These are phyloP conservation scores for Phenganax stokvisi DNA, from an alignment of 92 coral and sea anemone species.

Conservation along the genomic window DNA sequence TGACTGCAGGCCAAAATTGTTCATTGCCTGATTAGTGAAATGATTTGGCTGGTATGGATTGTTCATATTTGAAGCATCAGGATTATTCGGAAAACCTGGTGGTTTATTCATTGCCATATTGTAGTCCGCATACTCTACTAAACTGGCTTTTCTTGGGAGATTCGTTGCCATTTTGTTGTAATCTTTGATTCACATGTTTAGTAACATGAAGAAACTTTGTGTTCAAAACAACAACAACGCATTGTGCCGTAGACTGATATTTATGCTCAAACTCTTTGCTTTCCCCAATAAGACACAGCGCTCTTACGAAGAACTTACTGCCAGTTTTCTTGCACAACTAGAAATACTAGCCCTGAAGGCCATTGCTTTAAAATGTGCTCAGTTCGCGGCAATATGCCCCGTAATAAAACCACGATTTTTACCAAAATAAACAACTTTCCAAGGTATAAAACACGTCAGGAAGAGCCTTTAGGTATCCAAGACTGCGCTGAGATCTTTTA, in stretches of 20 bases:
- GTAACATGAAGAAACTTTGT: not conserved
- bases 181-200: conserved; percentile 25
- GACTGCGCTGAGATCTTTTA: not conserved
- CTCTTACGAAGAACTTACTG: not conserved
- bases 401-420: not conserved
- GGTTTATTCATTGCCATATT: not conserved
- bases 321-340: conserved; percentile 3
- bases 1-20: conserved; percentile 7
- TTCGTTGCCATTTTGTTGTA: conserved; percentile 34
- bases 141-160: conserved; percentile 10
- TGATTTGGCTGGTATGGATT: conserved; percentile 12
- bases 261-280: not conserved
- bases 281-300: not conserved
- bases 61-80: conserved; percentile 4
- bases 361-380: conserved; percentile 23
- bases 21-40: conserved; percentile 10
- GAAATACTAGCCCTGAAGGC: conserved; percentile 10
- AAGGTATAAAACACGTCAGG: not conserved
- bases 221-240: not conserved
- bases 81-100: not conserved
- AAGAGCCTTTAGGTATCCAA: not conserved
- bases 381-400: conserved; percentile 3
- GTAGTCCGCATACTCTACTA: conserved; percentile 6
- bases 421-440: not conserved
- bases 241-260: not conserved